A percentile compares a stretch with the other conserved stretches of the same genome.
Conservation (phyloP, 2,113 vertebrate genomes). For the Saimiri boliviensis region DNA sequence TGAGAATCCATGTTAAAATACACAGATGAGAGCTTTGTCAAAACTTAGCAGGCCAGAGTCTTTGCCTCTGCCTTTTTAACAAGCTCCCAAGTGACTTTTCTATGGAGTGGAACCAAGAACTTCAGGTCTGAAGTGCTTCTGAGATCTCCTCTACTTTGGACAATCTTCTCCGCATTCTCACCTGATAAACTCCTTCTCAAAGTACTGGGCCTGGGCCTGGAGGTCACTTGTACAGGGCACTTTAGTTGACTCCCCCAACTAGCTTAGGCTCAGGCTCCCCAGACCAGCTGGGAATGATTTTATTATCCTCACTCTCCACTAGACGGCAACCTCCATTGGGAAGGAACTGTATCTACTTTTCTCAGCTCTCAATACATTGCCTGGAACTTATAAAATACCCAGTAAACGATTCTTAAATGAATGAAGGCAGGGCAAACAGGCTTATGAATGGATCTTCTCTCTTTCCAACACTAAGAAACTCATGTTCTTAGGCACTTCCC, state of each 20-base stretch:
- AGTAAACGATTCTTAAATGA: slow-evolving; percentile 27
- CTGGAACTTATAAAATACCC: not conserved
- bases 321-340: not conserved
- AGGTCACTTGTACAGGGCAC: not conserved
- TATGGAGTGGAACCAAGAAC: not conserved
- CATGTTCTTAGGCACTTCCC: not conserved
- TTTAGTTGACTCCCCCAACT: fast-evolving
- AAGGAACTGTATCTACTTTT: not conserved
- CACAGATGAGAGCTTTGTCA: not conserved
- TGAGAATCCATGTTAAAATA: not conserved
- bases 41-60: not conserved
- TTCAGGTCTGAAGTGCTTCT: not conserved
- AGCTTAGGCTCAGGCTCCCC: no score
- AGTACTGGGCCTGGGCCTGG: not conserved
- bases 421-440: not conserved
- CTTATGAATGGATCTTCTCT: not conserved
- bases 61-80: not conserved
- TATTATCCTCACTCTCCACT: not conserved
- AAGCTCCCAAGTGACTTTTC: not conserved
- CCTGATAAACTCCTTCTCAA: not conserved
- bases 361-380: not conserved
- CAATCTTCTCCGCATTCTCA: not conserved
- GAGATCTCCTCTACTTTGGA: not conserved
- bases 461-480: not conserved
- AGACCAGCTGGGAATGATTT: not conserved